Evolutionary conservation across 2,797 vertebrate species (phyloP).

Genomic region (Pipistrellus kuhlii): DNA sequence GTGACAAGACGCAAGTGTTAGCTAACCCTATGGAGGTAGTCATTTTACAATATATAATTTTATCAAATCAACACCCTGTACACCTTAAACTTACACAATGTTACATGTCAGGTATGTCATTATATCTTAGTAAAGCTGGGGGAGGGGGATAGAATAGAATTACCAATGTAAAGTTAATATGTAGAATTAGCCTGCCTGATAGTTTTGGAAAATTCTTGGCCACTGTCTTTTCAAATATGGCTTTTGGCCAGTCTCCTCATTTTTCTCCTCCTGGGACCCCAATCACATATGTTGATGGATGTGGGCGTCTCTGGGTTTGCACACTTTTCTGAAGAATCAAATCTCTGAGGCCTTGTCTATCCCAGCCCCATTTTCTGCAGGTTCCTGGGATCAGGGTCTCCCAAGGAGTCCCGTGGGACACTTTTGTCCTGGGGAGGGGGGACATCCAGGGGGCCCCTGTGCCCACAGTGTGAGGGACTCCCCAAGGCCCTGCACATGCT

Average conservation of each 20-base stretch:
- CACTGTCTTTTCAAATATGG: neutral
- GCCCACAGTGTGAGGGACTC: neutral
- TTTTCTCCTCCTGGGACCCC: neutral
- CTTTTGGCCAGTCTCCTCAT: neutral
- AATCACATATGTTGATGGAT: rapidly evolving
- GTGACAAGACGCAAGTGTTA: neutral
- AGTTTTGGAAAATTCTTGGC: conserved; percentile 7
- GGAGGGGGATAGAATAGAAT: neutral
- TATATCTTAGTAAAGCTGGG: neutral
- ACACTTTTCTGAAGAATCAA: neutral
- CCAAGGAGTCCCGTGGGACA: neutral
- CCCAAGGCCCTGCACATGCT: rapidly evolving
- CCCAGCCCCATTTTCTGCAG: neutral
- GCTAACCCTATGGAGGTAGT: neutral
- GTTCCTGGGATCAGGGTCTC: neutral
- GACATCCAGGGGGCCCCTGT: no score
- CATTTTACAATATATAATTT: neutral
- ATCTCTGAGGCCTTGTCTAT: neutral
- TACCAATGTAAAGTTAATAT: neutral
- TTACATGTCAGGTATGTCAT: neutral
- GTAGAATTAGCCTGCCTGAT: neutral
- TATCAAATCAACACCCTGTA: neutral
- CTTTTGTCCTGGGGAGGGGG: neutral
- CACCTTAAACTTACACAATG: neutral
- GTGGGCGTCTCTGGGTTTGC: neutral